Percentiles rank a stretch among this genome's conserved stretches.
Evolutionary conservation across 2,797 vertebrate genomes (phyloP).

Genomic region (Acanthis flammea): DNA sequence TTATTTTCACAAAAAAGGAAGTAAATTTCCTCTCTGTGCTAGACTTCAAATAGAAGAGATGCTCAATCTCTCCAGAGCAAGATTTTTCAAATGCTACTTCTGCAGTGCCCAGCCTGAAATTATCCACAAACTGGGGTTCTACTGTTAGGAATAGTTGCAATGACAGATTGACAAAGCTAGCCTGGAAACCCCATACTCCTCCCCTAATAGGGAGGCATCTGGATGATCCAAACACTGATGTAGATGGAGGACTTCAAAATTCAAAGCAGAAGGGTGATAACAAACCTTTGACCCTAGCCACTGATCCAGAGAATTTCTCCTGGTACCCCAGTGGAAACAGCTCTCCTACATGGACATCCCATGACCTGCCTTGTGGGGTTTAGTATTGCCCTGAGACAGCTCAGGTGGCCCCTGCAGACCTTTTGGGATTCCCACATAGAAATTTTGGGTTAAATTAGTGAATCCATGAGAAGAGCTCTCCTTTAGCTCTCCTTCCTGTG

Average conservation of each 20-base stretch:
- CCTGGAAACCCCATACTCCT: neutral
- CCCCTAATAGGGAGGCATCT: neutral
- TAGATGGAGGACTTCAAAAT: neutral
- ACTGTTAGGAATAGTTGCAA: neutral
- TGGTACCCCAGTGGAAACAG: fast-evolving
- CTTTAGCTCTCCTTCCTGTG: neutral
- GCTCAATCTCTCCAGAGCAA: neutral
- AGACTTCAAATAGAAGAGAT: neutral
- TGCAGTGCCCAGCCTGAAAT: neutral
- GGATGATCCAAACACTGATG: neutral
- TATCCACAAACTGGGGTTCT: fast-evolving
- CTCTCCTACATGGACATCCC: fast-evolving
- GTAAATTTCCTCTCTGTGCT: neutral
- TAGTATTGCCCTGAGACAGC: neutral
- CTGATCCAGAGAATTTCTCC: neutral
- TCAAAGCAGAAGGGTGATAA: neutral
- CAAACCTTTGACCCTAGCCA: neutral
- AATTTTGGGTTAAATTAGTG: neutral
- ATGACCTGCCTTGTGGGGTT: neutral
- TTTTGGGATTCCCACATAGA: neutral
- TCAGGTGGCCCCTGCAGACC: neutral
- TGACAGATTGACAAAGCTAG: neutral
- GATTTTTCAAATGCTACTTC: neutral
- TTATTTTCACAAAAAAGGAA: neutral
- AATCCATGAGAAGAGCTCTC: neutral